Evolutionary conservation across 2,113 vertebrate genomes (phyloP).

Genomic region (Triplophysa tibetana): DNA sequence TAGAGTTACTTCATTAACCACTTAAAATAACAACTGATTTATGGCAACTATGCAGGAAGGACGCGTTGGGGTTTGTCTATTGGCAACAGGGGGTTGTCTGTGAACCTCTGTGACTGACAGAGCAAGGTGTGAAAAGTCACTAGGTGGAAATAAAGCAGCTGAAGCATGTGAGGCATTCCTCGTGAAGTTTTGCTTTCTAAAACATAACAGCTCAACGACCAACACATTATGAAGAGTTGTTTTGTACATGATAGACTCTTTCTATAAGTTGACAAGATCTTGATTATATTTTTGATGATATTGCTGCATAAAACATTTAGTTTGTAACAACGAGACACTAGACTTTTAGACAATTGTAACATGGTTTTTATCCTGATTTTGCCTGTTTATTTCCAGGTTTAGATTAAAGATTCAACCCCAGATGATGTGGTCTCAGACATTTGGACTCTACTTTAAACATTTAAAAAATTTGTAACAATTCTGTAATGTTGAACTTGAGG

Average conservation of each 20-base stretch:
- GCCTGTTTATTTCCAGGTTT: background rate
- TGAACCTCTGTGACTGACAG: conserved; percentile 14
- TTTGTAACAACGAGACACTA: background rate
- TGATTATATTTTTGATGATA: too few species aligned
- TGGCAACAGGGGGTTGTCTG: conserved; percentile 12
- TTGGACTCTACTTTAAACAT: background rate
- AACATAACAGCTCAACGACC: too few species aligned
- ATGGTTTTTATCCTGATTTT: too few species aligned
- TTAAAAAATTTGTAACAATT: background rate
- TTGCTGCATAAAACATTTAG: too few species aligned
- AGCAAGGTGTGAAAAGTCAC: conserved; percentile 1
- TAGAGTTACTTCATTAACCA: background rate
- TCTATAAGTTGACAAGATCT: too few species aligned
- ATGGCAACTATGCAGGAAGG: background rate
- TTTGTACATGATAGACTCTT: too few species aligned
- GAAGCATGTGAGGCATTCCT: background rate
- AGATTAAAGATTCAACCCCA: background rate
- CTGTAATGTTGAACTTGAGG: background rate
- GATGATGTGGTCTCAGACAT: background rate
- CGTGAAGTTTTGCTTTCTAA: background rate
- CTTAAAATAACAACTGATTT: conserved; percentile 26
- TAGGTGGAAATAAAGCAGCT: background rate
- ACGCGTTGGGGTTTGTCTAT: background rate
- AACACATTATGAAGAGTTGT: too few species aligned
- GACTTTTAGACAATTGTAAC: too few species aligned